A percentile compares a stretch with the other conserved stretches of the same genome.
phyloP scores from a whole-genome alignment of 2,113 vertebrate species.

The Illadopsis cleaveri region DNA sequence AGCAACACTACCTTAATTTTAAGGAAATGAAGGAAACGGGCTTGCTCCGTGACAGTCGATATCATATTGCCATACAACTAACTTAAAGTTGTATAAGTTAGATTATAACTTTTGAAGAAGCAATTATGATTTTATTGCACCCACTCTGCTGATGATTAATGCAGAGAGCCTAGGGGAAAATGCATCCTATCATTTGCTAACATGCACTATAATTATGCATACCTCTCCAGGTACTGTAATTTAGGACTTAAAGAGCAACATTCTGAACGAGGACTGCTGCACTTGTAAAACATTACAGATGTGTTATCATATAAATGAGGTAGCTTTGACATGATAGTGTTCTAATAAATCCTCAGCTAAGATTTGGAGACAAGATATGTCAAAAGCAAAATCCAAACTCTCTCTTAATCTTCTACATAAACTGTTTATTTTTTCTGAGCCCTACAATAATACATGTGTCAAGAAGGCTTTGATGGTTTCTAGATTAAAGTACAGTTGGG shows the following conservation, averaged over 20 bases:
- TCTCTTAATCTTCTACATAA: constrained; percentile 85
- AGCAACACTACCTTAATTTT: constrained; percentile 48
- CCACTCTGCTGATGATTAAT: constrained; percentile 84
- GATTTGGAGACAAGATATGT: constrained; percentile 85
- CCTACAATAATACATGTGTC: constrained; percentile 81
- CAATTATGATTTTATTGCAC: constrained; percentile 86
- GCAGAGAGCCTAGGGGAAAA: constrained; percentile 78
- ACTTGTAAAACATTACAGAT: constrained; percentile 85
- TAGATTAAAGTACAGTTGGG: constrained; percentile 73
- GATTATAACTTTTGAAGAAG: constrained; percentile 85
- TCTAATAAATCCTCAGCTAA: constrained; percentile 82
- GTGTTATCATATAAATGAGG: constrained; percentile 88
- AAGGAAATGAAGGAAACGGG: constrained; percentile 53
- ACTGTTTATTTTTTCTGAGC: constrained; percentile 85
- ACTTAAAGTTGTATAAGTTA: constrained; percentile 74
- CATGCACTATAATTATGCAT: constrained; percentile 82
- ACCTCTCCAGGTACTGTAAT: constrained; percentile 86
- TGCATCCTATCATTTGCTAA: constrained; percentile 83
- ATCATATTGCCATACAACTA: constrained; percentile 64
- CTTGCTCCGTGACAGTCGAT: neutral
- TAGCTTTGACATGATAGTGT: constrained; percentile 78
- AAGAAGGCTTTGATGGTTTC: constrained; percentile 76
- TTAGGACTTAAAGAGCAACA: constrained; percentile 83
- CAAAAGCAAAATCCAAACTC: constrained; percentile 80
- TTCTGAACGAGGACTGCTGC: constrained; percentile 78